These are phyloP conservation scores for Nomada fucata DNA, from an alignment of 2,888 invertebrate genomes.

Conservation along the genomic window DNA sequence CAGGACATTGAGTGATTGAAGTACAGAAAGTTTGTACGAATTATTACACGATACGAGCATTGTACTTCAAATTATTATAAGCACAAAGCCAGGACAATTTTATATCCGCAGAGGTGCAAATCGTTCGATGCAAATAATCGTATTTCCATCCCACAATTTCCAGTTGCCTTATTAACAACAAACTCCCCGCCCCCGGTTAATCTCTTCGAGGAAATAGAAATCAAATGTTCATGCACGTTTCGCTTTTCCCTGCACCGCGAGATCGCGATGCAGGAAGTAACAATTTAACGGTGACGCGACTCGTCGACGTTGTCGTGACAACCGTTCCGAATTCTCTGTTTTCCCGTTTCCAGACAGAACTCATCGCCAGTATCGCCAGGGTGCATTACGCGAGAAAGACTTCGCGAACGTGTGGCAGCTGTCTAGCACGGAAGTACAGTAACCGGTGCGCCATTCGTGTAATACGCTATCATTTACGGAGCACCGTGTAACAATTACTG, in stretches of 20 bases:
- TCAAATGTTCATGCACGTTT: not conserved
- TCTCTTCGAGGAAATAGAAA: not conserved
- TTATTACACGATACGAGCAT: too few species aligned
- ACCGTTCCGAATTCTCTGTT: conserved; percentile 35
- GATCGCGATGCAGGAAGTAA: conserved; percentile 21
- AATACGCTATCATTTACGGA: conserved; percentile 44
- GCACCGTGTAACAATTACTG: conserved; percentile 55
- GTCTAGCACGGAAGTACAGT: conserved; percentile 37
- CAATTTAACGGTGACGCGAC: not conserved
- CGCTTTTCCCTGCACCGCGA: conserved; percentile 16
- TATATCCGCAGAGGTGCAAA: too few species aligned
- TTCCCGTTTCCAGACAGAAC: conserved; percentile 17
- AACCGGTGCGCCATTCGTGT: conserved; percentile 31
- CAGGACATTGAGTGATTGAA: too few species aligned
- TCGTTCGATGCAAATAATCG: too few species aligned
- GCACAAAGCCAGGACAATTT: too few species aligned
- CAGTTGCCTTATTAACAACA: too few species aligned
- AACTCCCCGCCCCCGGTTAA: too few species aligned
- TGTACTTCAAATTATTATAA: too few species aligned
- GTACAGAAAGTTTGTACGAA: too few species aligned
- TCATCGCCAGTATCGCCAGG: conserved; percentile 33
- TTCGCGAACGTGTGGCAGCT: conserved; percentile 47
- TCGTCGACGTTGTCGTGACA: conserved; percentile 37
- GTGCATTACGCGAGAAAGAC: conserved; percentile 22
- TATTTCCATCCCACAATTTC: too few species aligned